phyloP scores from a whole-genome alignment of 2,113 vertebrate species.

The Ceyx margarethae region DNA sequence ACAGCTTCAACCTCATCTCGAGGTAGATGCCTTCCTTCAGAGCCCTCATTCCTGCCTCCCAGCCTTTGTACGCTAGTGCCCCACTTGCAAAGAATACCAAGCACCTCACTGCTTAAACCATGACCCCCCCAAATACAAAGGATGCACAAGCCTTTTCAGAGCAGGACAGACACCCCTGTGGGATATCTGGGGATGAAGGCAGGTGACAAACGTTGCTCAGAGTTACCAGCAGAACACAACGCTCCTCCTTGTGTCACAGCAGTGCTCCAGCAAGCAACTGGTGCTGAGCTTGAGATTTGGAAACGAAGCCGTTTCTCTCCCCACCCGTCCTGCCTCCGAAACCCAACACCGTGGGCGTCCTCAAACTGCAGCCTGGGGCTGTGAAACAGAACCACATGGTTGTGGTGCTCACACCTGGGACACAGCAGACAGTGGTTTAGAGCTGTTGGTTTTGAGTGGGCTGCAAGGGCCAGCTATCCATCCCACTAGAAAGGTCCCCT shows the following conservation, averaged over 20 bases:
- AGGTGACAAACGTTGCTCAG: not conserved
- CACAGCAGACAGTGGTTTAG: not conserved
- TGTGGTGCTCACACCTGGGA: not conserved
- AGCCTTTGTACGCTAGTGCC: not conserved
- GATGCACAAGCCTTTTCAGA: rapidly evolving
- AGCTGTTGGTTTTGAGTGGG: not conserved
- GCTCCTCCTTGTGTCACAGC: rapidly evolving
- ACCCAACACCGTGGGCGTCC: not conserved
- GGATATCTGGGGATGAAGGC: not conserved
- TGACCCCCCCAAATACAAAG: not conserved
- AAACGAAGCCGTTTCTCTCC: not conserved
- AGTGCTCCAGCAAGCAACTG: not conserved
- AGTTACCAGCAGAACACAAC: not conserved
- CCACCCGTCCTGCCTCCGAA: not conserved
- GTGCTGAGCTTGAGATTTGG: not conserved
- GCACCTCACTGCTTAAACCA: not conserved
- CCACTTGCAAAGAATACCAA: not conserved
- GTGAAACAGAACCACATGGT: not conserved
- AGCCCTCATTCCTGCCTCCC: not conserved
- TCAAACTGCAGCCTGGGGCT: not conserved
- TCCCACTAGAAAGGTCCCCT: not conserved
- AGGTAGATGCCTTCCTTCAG: not conserved
- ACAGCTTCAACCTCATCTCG: not conserved
- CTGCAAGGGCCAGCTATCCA: not conserved
- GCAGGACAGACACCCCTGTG: not conserved